These are phyloP conservation scores for Metridium senile DNA, from an alignment of 92 coral and sea anemone genomes.

Conservation along the genomic window DNA sequence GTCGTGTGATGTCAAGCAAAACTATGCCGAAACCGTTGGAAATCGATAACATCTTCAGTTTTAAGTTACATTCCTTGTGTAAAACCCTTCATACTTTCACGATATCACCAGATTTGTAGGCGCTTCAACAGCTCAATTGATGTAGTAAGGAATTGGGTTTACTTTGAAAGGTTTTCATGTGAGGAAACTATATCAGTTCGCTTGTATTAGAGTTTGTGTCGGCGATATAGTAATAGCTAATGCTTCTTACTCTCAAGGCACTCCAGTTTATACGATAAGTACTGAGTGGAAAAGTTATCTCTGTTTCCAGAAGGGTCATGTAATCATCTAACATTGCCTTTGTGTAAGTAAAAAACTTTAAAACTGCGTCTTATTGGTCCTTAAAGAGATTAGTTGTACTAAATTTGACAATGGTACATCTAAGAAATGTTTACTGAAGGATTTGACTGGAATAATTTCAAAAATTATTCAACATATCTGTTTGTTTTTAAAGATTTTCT, in stretches of 20 bases:
- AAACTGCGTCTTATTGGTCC: background rate
- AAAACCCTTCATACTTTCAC: no score
- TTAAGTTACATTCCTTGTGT: background rate
- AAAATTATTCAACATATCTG: background rate
- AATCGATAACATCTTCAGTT: slow-evolving; percentile 12
- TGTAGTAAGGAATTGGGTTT: background rate
- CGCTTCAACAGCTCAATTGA: background rate
- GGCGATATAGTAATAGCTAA: no score
- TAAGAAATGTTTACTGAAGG: background rate
- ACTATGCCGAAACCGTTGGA: background rate
- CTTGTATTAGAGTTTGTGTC: no score
- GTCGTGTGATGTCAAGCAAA: background rate
- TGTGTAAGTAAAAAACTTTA: background rate
- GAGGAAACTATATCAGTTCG: background rate
- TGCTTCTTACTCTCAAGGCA: no score
- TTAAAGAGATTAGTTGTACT: slow-evolving; percentile 9
- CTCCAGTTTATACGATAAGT: no score
- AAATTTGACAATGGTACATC: background rate
- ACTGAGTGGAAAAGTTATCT: no score
- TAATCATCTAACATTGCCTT: background rate
- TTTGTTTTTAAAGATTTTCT: no score
- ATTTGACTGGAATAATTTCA: background rate
- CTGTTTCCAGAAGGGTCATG: no score
- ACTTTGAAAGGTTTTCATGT: background rate
- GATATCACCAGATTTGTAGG: background rate